phyloP scores from a whole-genome alignment of 2,888 invertebrate species.

The Phymatocera aterrima region DNA sequence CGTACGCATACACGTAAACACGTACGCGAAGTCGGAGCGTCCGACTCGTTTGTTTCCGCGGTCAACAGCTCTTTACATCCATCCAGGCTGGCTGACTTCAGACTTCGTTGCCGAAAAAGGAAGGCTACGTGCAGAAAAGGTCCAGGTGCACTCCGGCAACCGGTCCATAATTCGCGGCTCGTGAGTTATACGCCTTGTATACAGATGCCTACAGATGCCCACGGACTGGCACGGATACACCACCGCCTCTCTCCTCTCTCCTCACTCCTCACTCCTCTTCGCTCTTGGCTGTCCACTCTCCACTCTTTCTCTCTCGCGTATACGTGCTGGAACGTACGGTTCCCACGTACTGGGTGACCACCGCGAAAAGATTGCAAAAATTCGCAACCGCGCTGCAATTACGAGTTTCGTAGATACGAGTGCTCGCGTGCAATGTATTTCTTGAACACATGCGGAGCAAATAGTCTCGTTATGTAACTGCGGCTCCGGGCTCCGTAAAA shows the following conservation, averaged over 20 bases:
- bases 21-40: neutral
- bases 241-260: conserved; percentile 1
- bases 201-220: conserved; percentile 38
- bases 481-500: too few relatives aligned
- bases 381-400: too few relatives aligned
- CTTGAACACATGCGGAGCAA: too few relatives aligned
- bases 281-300: too few relatives aligned
- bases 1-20: too few relatives aligned
- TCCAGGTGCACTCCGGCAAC: conserved; percentile 49
- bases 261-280: too few relatives aligned
- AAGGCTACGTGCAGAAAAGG: conserved; percentile 14
- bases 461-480: too few relatives aligned
- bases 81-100: neutral
- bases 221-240: conserved; percentile 37
- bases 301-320: neutral
- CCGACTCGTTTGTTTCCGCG: conserved; percentile 4
- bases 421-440: too few relatives aligned
- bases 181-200: conserved; percentile 44
- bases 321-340: conserved; percentile 27
- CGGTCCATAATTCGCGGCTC: conserved; percentile 61
- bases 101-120: conserved; percentile 6
- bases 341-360: neutral
- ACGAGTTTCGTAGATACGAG: too few relatives aligned
- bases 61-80: neutral
- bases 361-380: neutral